A percentile compares a stretch with the other conserved stretches of the same genome.
Evolutionary conservation across 30 jellyfish, hydroid and myxozoan species (phyloP).

Genomic region (Turritopsis rubra): DNA sequence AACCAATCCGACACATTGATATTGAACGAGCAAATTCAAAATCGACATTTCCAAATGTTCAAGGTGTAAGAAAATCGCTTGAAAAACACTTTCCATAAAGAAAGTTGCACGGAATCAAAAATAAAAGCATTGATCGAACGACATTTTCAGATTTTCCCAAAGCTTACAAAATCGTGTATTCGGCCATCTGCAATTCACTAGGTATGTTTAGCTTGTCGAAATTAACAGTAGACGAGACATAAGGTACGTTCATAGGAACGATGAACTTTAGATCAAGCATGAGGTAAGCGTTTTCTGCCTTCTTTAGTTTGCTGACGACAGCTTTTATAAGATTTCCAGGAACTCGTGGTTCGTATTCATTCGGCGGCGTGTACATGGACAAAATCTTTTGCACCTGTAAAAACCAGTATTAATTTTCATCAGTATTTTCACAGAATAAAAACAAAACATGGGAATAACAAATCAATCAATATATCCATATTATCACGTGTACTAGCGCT

Average conservation of each 20-base stretch:
- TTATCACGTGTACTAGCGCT: no score
- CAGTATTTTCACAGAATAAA: background rate
- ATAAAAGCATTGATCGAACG: background rate
- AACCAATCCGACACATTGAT: background rate
- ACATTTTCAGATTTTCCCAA: conserved; percentile 4
- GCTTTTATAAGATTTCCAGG: conserved; percentile 80
- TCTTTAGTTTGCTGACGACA: conserved; percentile 63
- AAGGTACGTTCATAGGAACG: conserved; percentile 74
- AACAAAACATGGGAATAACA: no score
- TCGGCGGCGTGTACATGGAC: conserved; percentile 92
- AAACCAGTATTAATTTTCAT: no score
- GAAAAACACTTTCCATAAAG: no score
- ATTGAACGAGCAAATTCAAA: no score
- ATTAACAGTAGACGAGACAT: conserved; percentile 71
- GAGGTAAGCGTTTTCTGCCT: conserved; percentile 54
- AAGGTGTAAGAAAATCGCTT: no score
- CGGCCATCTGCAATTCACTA: conserved; percentile 24
- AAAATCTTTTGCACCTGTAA: conserved; percentile 85
- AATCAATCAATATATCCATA: no score
- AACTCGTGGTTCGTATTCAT: conserved; percentile 94
- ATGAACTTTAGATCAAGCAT: conserved; percentile 70
- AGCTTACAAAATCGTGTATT: conserved; percentile 23
- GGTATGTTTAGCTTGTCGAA: conserved; percentile 69
- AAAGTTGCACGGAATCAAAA: no score
- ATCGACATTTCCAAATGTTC: no score